These are phyloP conservation scores for Styela plicata DNA, from an alignment of 23 tunicate genomes.

Conservation along the genomic window DNA sequence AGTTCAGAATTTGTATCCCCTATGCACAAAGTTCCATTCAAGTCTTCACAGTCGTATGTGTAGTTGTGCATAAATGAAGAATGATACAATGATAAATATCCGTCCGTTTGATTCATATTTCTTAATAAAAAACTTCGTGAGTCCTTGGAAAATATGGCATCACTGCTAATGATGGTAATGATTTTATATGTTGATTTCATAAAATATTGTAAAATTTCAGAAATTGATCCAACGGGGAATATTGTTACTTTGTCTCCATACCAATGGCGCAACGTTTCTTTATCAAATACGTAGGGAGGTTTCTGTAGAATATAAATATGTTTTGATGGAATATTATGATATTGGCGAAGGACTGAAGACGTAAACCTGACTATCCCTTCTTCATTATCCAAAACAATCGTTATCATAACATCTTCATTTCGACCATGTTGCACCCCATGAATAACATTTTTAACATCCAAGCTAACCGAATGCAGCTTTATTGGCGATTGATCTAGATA, in stretches of 20 bases:
- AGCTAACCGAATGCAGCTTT: no score
- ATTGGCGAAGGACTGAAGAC: background rate
- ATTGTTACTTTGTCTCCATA: background rate
- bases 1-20: background rate
- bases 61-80: conserved; percentile 8
- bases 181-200: background rate
- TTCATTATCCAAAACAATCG: background rate
- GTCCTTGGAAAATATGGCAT: background rate
- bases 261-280: background rate
- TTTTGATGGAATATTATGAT: background rate
- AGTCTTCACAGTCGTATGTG: background rate
- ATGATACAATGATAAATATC: conserved; percentile 18
- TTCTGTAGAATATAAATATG: no score
- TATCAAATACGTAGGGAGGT: background rate
- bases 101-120: conserved; percentile 1
- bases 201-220: background rate
- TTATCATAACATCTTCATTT: background rate
- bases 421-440: background rate
- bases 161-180: background rate
- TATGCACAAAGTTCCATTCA: background rate
- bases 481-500: no score
- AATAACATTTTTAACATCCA: background rate
- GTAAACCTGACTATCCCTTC: background rate
- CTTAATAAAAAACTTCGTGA: background rate
- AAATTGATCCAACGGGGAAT: background rate